phyloP scores from a whole-genome alignment of 2,797 vertebrate genomes.

The Benthosema pterotum region DNA sequence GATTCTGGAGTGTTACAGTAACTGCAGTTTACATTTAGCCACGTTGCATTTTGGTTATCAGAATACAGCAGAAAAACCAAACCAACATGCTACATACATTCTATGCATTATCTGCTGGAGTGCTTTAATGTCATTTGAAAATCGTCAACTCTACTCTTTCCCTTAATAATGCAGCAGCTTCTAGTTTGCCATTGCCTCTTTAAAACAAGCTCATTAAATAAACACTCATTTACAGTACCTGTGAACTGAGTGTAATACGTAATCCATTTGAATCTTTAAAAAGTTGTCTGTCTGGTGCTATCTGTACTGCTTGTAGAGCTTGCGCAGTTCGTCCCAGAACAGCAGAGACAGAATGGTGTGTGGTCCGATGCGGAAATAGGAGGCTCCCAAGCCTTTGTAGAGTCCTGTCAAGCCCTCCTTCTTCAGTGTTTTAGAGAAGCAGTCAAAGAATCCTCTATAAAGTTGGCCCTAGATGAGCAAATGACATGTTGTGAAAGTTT shows the following conservation, averaged over 20 bases:
- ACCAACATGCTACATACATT: too few species aligned
- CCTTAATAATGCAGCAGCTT: not conserved
- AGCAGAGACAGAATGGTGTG: conserved; percentile 84
- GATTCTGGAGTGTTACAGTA: not conserved
- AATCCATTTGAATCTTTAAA: conserved; percentile 21
- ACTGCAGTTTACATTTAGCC: not conserved
- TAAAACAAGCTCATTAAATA: conserved; percentile 37
- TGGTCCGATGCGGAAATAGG: conserved; percentile 84
- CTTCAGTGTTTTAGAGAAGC: conserved; percentile 78
- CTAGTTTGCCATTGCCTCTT: conserved; percentile 23
- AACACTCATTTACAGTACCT: conserved; percentile 37
- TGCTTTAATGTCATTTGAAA: conserved; percentile 26
- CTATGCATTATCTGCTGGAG: not conserved
- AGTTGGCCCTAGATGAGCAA: conserved; percentile 70
- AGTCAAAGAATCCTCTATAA: conserved; percentile 79
- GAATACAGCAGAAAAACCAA: too few species aligned
- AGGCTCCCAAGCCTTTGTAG: conserved; percentile 85
- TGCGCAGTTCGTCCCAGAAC: conserved; percentile 83
- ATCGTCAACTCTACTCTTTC: conserved; percentile 31
- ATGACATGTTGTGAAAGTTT: conserved; percentile 7
- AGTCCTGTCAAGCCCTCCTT: conserved; percentile 80
- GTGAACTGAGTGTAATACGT: conserved; percentile 44
- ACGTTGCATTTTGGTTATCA: not conserved
- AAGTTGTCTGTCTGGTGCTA: conserved; percentile 45
- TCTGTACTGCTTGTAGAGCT: conserved; percentile 61